Evolutionary conservation across 2,888 invertebrate species (phyloP).

Genomic region (Acrocyrtus sp.): DNA sequence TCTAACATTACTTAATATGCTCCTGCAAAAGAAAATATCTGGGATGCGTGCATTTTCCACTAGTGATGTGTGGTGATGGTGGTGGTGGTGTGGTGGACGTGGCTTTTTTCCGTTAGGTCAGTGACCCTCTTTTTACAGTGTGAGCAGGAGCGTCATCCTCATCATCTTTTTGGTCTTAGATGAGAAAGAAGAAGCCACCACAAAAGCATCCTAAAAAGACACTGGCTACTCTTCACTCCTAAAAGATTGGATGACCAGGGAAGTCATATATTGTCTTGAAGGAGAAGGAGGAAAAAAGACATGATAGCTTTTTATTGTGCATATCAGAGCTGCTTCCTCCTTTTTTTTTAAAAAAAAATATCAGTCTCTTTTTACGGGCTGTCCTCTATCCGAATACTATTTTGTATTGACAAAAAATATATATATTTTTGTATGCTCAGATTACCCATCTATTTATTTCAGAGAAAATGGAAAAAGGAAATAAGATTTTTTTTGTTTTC

Average conservation of each 20-base stretch:
- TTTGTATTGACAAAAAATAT: constrained; percentile 24
- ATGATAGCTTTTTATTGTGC: constrained; percentile 32
- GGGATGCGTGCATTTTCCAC: constrained; percentile 11
- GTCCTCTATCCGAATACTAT: not conserved
- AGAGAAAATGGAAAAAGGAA: constrained; percentile 1
- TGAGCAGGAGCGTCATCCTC: not conserved
- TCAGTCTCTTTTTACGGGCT: constrained; percentile 11
- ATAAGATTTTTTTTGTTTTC: not conserved
- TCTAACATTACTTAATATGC: too few relatives aligned
- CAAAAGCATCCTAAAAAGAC: too few relatives aligned
- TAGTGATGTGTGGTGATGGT: constrained; percentile 10
- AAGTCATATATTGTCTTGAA: too few relatives aligned
- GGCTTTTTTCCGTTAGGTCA: constrained; percentile 46
- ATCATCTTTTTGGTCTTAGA: too few relatives aligned
- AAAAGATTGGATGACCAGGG: too few relatives aligned
- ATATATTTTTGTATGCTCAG: constrained; percentile 16
- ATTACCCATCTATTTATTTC: not conserved
- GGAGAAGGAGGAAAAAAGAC: not conserved
- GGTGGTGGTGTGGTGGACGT: constrained; percentile 34
- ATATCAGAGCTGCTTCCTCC: constrained; percentile 23
- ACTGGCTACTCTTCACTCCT: constrained; percentile 29
- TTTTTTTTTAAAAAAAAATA: too few relatives aligned
- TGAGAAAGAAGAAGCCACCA: too few relatives aligned
- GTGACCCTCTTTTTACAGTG: constrained; percentile 29
- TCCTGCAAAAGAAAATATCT: too few relatives aligned